Base-by-base conservation (phyloP, 2,113 vertebrate genomes). In the Xerus inauris region DNA sequence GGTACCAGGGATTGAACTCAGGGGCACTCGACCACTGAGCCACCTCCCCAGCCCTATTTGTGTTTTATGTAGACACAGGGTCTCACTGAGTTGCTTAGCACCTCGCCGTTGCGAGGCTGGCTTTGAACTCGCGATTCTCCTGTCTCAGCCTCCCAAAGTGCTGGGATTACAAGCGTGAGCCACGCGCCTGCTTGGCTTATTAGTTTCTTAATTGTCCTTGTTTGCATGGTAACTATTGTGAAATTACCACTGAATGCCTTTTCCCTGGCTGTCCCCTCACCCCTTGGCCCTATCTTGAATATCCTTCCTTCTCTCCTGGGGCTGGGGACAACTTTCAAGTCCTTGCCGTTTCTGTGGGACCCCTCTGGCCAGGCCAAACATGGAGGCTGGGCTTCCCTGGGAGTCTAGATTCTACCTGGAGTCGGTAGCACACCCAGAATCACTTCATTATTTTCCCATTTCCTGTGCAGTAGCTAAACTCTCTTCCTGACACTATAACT, bases 191-290 rank as follows among this genome's bases (percentile, higher is more conserved):
- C n/a, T n/a, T n/a, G n/a, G n/a, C n/a, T n/a, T n/a, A 40, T 17
- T 35, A 24, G 67, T 57, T 72, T 82, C 54, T 75, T 20, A 35
- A n/a, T 67, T 35, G 24, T 45, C 12, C 3, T 35, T 6, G 71
- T 28, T 30, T 69, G 9, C 28, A 65, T 14, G 19, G 40, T 5
- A 49, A 76, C 32, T 69, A 26, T 45, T 22, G 59, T 40, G 28
- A 26, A 1, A 20, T 14, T 11, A 5, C 5, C 47, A 59, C 19
- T 59, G 47, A 13, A 2, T 0, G 8, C 30, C 30, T 45, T 32
- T 12, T 12, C 57, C 79, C 47, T 42, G 38, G 47, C 38, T 20
- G 5, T 22, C 35, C 12, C 8, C 54, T 67, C 47, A 24, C 35
- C 32, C 17, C 35, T 49, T 1, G 6, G 20, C 35, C 9, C 20